Evolutionary conservation across 2,888 invertebrate genomes (phyloP).

Genomic region (Caenorhabditis japonica): DNA sequence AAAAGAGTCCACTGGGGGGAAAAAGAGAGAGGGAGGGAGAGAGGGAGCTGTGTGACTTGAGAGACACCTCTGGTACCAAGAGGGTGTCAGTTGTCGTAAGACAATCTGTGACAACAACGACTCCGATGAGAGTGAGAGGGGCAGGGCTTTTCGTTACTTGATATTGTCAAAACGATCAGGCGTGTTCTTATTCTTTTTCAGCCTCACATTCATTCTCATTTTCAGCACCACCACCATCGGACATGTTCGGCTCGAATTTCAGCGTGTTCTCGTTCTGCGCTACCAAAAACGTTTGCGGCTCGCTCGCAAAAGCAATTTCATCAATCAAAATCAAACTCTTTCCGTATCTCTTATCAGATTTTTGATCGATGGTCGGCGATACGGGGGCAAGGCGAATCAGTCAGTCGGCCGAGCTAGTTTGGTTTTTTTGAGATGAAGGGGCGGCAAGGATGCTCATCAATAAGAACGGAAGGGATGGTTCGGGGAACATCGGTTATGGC

Average conservation of each 20-base stretch:
- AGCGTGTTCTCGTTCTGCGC: background rate
- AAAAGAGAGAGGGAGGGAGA: slow-evolving; percentile 7
- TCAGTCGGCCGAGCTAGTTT: background rate
- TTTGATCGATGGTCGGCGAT: slow-evolving; percentile 45
- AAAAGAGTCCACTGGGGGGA: slow-evolving; percentile 1
- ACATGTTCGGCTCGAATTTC: background rate
- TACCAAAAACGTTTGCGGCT: background rate
- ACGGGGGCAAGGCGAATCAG: no score
- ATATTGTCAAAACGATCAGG: no score
- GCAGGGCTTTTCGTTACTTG: slow-evolving; percentile 12
- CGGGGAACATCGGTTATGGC: no score
- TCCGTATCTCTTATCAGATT: slow-evolving; percentile 24
- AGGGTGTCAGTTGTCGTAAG: slow-evolving; percentile 42
- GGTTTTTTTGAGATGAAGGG: no score
- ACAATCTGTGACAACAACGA: slow-evolving; percentile 42
- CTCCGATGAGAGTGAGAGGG: no score
- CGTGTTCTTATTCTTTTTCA: slow-evolving; percentile 16
- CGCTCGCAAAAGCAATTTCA: background rate
- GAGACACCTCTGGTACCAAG: slow-evolving; percentile 39
- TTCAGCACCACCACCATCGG: background rate
- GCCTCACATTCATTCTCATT: background rate
- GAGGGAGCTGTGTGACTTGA: slow-evolving; percentile 26
- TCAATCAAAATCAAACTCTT: no score
- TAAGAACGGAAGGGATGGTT: no score
- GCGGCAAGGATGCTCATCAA: no score